Conservation (phyloP, 2,113 vertebrate species). For the Anas platyrhynchos region DNA sequence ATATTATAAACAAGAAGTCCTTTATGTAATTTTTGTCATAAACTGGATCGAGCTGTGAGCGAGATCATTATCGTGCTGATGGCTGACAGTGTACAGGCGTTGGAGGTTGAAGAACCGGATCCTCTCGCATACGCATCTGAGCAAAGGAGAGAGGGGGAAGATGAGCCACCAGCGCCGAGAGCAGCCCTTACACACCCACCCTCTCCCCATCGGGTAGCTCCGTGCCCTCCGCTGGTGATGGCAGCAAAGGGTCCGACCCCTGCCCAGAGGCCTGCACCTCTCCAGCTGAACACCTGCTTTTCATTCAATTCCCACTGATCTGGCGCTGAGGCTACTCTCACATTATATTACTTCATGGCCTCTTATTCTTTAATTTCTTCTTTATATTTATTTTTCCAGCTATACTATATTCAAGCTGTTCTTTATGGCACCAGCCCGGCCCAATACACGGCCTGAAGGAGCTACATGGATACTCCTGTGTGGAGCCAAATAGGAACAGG, state of each 20-base stretch:
- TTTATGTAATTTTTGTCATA: slow-evolving; percentile 85
- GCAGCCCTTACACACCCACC: background rate
- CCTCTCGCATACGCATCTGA: slow-evolving; percentile 89
- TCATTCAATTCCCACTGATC: background rate
- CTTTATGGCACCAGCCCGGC: background rate
- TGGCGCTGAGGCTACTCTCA: background rate
- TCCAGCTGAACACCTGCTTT: background rate
- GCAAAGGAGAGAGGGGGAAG: background rate
- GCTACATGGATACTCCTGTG: background rate
- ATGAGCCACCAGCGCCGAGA: background rate
- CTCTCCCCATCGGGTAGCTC: fast-evolving
- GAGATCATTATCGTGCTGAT: slow-evolving; percentile 97
- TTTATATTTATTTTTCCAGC: background rate
- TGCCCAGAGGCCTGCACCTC: background rate
- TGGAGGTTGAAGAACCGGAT: slow-evolving; percentile 88
- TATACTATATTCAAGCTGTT: background rate
- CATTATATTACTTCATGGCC: fast-evolving
- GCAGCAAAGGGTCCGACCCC: background rate
- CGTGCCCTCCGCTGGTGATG: fast-evolving
- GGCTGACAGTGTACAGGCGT: slow-evolving; percentile 92
- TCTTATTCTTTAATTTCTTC: background rate
- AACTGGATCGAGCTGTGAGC: slow-evolving; percentile 97
- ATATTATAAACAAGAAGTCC: slow-evolving; percentile 82
- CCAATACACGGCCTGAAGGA: fast-evolving
- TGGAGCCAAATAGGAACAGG: background rate